Conservation (phyloP, 2,888 invertebrate genomes). For the Protonemura montana region DNA sequence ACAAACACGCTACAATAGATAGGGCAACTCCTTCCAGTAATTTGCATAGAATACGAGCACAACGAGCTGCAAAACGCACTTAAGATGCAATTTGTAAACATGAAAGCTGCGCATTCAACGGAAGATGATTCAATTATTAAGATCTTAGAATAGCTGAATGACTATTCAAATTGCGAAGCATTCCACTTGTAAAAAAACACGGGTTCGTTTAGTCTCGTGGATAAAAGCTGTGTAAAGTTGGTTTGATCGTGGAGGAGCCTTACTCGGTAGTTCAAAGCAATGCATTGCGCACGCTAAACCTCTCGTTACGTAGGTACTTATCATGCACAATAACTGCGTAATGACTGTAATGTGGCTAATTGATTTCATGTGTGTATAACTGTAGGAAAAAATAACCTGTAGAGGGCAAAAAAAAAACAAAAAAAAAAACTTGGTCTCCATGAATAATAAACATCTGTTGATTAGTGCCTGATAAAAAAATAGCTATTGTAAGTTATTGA, state of each 20-base stretch:
- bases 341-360: neutral
- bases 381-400: too few relatives aligned
- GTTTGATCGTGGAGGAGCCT: neutral
- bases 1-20: slow-evolving; percentile 16
- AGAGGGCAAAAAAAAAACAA: too few relatives aligned
- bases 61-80: neutral
- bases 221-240: neutral
- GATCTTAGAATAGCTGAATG: neutral
- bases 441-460: too few relatives aligned
- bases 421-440: too few relatives aligned
- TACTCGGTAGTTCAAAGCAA: neutral
- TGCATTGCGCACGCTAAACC: neutral
- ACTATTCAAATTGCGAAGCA: neutral
- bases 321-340: neutral
- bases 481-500: neutral
- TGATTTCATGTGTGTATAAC: neutral
- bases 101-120: slow-evolving; percentile 12
- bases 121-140: neutral
- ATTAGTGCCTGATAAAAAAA: neutral
- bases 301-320: neutral
- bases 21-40: neutral
- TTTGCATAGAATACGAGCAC: neutral
- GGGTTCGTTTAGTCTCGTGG: neutral
- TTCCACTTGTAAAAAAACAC: neutral
- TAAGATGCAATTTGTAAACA: neutral